phyloP scores from a whole-genome alignment of 1,140 invertebrate species.

The Orchestia grillus region DNA sequence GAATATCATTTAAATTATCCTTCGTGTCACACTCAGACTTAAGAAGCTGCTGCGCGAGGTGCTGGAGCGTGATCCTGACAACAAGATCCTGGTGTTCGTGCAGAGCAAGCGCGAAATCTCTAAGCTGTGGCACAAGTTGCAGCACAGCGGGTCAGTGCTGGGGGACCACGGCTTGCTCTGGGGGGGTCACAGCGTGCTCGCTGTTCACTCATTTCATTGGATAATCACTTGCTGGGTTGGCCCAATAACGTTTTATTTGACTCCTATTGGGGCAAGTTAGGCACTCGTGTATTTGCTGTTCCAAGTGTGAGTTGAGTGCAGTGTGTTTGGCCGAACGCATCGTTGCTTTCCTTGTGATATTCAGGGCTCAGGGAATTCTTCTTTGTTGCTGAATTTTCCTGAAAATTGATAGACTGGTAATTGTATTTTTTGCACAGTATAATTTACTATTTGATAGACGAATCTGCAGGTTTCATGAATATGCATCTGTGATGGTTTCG shows the following conservation, averaged over 20 bases:
- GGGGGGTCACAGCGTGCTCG: too few species aligned
- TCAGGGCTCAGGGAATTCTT: neutral
- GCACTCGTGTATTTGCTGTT: neutral
- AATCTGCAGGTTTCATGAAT: neutral
- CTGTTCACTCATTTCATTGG: too few species aligned
- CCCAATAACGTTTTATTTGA: too few species aligned
- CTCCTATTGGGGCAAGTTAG: too few species aligned
- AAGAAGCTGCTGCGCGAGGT: neutral
- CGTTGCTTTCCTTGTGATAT: neutral
- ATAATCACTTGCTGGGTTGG: too few species aligned
- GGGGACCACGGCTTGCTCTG: neutral
- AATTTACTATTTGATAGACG: neutral
- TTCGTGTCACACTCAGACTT: neutral
- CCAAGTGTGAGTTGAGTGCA: neutral
- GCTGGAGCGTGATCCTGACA: neutral
- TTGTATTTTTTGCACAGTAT: neutral
- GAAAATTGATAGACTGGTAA: neutral
- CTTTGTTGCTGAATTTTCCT: neutral
- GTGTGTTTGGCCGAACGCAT: neutral
- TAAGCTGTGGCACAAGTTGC: constrained; percentile 71
- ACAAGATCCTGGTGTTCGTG: constrained; percentile 74
- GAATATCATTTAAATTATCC: too few species aligned
- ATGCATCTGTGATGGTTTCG: neutral
- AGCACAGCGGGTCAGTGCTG: neutral
- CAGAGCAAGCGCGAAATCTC: constrained; percentile 77